Evolutionary conservation across 2,888 invertebrate species (phyloP).

Genomic region (Aplocera efformata): DNA sequence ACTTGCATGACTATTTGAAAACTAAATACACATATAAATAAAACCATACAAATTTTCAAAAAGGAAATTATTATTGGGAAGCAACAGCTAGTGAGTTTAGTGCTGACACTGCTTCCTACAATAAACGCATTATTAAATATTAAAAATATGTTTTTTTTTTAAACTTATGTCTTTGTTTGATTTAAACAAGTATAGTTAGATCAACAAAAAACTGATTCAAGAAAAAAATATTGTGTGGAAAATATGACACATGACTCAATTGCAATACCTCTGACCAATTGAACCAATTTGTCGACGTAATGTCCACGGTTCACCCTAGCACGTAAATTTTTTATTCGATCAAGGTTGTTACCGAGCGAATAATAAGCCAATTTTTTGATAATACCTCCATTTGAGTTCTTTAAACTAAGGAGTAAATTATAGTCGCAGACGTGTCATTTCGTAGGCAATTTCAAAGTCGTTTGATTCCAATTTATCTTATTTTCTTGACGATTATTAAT

Average conservation of each 20-base stretch:
- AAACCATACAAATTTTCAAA: too few species aligned
- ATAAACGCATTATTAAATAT: too few species aligned
- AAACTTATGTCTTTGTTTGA: too few species aligned
- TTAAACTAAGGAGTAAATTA: conserved; percentile 62
- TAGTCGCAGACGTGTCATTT: conserved; percentile 64
- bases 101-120: too few species aligned
- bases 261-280: conserved; percentile 46
- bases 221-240: too few species aligned
- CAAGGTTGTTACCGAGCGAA: conserved; percentile 68
- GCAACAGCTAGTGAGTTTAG: too few species aligned
- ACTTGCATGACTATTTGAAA: too few species aligned
- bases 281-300: conserved; percentile 63
- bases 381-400: conserved; percentile 59
- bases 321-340: conserved; percentile 75
- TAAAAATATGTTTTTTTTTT: too few species aligned
- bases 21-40: too few species aligned
- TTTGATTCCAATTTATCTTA: conserved; percentile 70
- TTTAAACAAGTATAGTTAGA: too few species aligned
- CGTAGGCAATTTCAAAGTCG: conserved; percentile 60
- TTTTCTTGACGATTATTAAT: conserved; percentile 50
- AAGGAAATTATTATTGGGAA: too few species aligned
- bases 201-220: too few species aligned
- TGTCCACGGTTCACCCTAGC: conserved; percentile 51
- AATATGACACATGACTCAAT: conserved; percentile 7
- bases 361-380: conserved; percentile 78